Evolutionary conservation across 2,797 vertebrate genomes (phyloP).

Genomic region (Graptemys geographica): DNA sequence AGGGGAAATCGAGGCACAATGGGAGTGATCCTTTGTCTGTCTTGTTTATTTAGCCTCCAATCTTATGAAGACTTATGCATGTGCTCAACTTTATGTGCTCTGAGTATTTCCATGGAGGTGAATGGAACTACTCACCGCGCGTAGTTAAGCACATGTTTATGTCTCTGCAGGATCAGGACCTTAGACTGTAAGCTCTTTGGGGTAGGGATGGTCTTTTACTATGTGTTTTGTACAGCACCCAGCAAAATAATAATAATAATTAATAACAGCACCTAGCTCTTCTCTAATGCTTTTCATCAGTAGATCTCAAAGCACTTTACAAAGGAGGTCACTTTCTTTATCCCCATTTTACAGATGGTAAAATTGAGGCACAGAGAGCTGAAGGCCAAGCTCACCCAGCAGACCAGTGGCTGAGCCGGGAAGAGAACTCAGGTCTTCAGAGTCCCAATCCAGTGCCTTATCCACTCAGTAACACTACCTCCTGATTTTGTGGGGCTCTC

Average conservation of each 20-base stretch:
- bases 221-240: conserved; percentile 32
- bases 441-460: not conserved
- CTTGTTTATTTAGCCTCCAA: not conserved
- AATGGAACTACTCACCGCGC: accelerated
- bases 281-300: not conserved
- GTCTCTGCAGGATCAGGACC: accelerated
- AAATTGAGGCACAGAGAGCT: not conserved
- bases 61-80: not conserved
- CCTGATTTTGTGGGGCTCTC: not conserved
- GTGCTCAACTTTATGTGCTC: accelerated
- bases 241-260: conserved; percentile 40
- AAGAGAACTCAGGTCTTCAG: not conserved
- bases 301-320: not conserved
- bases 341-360: not conserved
- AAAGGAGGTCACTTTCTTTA: not conserved
- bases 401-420: not conserved
- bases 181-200: conserved; percentile 15
- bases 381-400: not conserved
- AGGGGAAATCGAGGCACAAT: not conserved
- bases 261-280: not conserved
- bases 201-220: conserved; percentile 53
- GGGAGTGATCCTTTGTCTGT: not conserved
- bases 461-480: not conserved
- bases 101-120: not conserved
- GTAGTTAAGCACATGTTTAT: accelerated